Evolutionary conservation across 2,888 invertebrate species (phyloP).

Genomic region (Andrena minutula): DNA sequence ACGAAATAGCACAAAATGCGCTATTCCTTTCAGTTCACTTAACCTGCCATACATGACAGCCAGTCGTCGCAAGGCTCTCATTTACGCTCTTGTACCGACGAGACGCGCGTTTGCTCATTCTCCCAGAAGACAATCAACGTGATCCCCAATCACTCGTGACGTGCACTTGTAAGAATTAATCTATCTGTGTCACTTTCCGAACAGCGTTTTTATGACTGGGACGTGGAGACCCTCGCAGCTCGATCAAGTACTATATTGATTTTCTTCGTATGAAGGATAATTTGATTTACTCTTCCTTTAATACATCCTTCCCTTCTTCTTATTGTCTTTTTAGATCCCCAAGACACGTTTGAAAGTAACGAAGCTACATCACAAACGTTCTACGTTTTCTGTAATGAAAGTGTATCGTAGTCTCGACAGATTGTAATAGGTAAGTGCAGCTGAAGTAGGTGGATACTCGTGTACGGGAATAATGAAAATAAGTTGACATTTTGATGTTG

Average conservation of each 20-base stretch:
- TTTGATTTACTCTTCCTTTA: no score
- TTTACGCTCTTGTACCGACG: conserved; percentile 12
- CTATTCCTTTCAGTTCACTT: conserved; percentile 36
- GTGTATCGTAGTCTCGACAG: no score
- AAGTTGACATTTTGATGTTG: background rate
- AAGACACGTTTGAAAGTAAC: no score
- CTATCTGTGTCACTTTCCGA: background rate
- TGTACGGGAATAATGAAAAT: background rate
- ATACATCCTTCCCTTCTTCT: no score
- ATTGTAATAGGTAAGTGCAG: no score
- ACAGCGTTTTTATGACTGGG: background rate
- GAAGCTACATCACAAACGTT: no score
- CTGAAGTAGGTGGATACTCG: no score
- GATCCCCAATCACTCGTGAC: conserved; percentile 1
- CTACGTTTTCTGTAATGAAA: no score
- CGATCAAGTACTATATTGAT: background rate
- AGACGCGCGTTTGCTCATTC: conserved; percentile 5
- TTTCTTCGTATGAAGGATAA: background rate
- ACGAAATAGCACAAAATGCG: conserved; percentile 31
- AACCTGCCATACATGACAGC: conserved; percentile 15
- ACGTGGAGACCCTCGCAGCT: background rate
- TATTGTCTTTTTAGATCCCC: no score
- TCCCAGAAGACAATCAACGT: conserved; percentile 25
- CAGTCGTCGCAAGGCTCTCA: conserved; percentile 1
- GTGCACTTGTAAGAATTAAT: background rate